These are phyloP conservation scores for Neocrepidodera transversa DNA, from an alignment of 2,888 invertebrate genomes.

Conservation along the genomic window DNA sequence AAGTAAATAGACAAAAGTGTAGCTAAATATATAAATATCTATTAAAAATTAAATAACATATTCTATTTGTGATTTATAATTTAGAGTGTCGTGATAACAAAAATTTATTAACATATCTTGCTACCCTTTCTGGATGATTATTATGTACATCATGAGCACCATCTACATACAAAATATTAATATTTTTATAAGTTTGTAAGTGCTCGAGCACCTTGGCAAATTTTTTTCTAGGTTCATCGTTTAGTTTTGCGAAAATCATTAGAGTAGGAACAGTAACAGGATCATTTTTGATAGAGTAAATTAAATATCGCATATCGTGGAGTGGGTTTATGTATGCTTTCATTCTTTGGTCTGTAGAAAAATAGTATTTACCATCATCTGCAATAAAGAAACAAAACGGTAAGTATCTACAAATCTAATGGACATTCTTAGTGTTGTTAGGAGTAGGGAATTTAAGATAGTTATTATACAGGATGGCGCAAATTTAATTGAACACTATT, in stretches of 20 bases:
- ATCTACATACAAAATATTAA: constrained; percentile 55
- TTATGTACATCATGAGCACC: constrained; percentile 71
- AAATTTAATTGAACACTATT: no score
- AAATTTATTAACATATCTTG: constrained; percentile 51
- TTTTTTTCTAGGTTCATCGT: constrained; percentile 39
- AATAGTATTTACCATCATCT: constrained; percentile 61
- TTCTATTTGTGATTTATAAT: constrained; percentile 43
- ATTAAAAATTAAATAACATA: no score
- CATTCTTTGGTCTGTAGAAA: constrained; percentile 65
- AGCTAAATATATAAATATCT: no score
- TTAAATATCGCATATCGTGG: constrained; percentile 45
- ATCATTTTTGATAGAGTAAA: constrained; percentile 52
- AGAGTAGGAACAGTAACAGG: constrained; percentile 57
- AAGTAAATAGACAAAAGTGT: no score
- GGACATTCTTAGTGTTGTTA: no score
- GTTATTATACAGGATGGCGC: no score
- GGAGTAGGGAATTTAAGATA: no score
- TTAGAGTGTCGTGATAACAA: constrained; percentile 46
- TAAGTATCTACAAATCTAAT: no score
- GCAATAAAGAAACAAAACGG: no score
- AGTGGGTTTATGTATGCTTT: constrained; percentile 58
- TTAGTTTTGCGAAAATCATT: constrained; percentile 49
- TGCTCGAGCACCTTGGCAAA: constrained; percentile 42
- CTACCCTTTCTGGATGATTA: constrained; percentile 64
- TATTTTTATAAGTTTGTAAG: constrained; percentile 47